Evolutionary conservation across 2,888 invertebrate genomes (phyloP), one percentile per base, ranked within the genome.

Genomic region (Oegoconia quadripuncta): DNA sequence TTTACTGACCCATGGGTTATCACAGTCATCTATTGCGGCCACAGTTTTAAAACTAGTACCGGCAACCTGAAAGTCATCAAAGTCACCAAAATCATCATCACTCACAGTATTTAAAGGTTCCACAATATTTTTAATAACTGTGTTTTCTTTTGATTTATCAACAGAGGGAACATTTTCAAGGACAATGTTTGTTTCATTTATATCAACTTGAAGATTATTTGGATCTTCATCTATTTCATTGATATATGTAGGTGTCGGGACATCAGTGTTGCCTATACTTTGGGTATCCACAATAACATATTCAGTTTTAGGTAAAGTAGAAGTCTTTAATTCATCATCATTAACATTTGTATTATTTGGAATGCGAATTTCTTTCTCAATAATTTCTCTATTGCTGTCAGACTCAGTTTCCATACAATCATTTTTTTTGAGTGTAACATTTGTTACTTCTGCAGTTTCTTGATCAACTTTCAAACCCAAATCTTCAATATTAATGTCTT

Each of bases 11-110:
- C 87, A 87, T 41, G 87, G 87, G 58, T 81, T 76, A 37, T 66
- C 68, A 64, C 55, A 55, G 47, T 48, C 59, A 27, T 68, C 64
- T 37, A 73, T 43, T 34, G 64, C 37, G 42, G 46, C 51, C 38
- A 46, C 45, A 40, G 54, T 34, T 46, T 59, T 55, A 32, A 41
- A 50, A 42, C 57, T 54, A 42, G 67, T 48, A 43, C 48, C 60
- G 11, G 66, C 70, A 57, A 78, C 78, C 60, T 88, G 79, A 51
- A 90, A 90, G 46, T 89, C 84, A 57, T 88, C 81, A 72, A 89
- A 89, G 55, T 89, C 84, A 29, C 77, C 87, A 74, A 89, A 88
- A 52, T 88, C 88, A 55, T 88, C 84, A 45, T 73, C 60, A 27
- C 14, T 27, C 3, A 27, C 2, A 5, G 12, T 13, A 13, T 17